These are phyloP conservation scores for Podarcis raffonei DNA, from an alignment of 2,113 vertebrate genomes.

Conservation along the genomic window DNA sequence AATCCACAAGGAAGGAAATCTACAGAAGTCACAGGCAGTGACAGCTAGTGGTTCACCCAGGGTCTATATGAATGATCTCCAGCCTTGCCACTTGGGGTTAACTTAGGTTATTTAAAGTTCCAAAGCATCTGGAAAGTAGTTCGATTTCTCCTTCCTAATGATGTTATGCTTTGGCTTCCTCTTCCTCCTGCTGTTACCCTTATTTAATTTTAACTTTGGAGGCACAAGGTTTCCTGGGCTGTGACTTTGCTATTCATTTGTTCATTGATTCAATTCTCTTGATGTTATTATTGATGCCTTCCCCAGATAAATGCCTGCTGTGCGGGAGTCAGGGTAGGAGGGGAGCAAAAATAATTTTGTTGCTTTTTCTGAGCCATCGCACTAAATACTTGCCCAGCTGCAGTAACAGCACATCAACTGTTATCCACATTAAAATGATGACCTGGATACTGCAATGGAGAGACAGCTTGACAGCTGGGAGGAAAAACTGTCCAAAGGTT, in stretches of 20 bases:
- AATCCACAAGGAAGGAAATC: not conserved
- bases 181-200: constrained; percentile 20
- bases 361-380: not conserved
- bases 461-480: not conserved
- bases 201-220: constrained; percentile 47
- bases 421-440: constrained; percentile 13
- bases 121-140: constrained; percentile 43
- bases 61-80: not conserved
- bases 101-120: constrained; percentile 33
- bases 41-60: not conserved
- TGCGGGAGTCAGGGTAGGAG: not conserved
- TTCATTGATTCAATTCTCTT: constrained; percentile 10
- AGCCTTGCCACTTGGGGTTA: not conserved
- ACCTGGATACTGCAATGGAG: accelerated
- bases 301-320: constrained; percentile 15
- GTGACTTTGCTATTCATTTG: constrained; percentile 26
- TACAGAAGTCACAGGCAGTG: not conserved
- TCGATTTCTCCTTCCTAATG: constrained; percentile 25
- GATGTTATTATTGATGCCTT: constrained; percentile 22
- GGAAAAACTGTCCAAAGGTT: not conserved
- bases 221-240: constrained; percentile 41
- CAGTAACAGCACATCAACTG: constrained; percentile 1
- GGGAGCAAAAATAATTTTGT: constrained; percentile 5
- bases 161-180: constrained; percentile 42
- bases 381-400: constrained; percentile 4